These are phyloP conservation scores for Eristalis tenax DNA, from an alignment of 2,888 invertebrate genomes.

Conservation along the genomic window DNA sequence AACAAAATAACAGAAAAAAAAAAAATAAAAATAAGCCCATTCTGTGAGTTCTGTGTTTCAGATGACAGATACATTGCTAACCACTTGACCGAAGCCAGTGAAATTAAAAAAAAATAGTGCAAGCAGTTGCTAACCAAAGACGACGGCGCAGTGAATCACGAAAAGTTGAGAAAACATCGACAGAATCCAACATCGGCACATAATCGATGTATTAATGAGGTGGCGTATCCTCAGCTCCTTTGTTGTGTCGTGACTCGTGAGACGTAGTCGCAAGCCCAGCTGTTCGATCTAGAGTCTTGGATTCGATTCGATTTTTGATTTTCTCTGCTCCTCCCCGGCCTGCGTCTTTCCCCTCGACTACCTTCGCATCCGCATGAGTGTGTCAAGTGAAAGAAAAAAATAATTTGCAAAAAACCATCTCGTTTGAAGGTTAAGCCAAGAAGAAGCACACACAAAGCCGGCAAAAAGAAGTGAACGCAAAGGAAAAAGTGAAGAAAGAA, in stretches of 20 bases:
- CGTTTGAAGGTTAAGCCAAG: slow-evolving; percentile 59
- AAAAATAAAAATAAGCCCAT: neutral
- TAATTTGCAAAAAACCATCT: neutral
- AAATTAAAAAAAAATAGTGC: neutral
- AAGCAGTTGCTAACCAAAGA: neutral
- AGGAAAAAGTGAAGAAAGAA: slow-evolving; percentile 24
- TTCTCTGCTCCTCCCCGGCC: neutral
- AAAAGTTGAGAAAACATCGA: neutral
- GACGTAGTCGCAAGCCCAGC: slow-evolving; percentile 44
- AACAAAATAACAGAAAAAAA: no score
- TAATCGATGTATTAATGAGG: neutral
- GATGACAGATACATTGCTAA: neutral
- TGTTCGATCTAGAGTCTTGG: slow-evolving; percentile 38
- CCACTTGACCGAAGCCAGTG: neutral
- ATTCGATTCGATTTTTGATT: neutral
- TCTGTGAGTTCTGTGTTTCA: neutral
- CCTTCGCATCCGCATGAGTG: slow-evolving; percentile 1
- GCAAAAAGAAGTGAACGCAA: slow-evolving; percentile 23
- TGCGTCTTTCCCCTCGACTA: slow-evolving; percentile 9
- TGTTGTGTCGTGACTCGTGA: neutral
- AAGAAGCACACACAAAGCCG: slow-evolving; percentile 49
- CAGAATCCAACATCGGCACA: neutral
- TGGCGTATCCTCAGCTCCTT: slow-evolving; percentile 1
- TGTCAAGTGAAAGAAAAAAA: slow-evolving; percentile 35
- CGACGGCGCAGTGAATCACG: neutral